Percentiles rank a stretch among this genome's conserved stretches.
These are phyloP conservation scores for Uropetala carovei DNA, from an alignment of 2,888 invertebrate species.

Conservation along the genomic window DNA sequence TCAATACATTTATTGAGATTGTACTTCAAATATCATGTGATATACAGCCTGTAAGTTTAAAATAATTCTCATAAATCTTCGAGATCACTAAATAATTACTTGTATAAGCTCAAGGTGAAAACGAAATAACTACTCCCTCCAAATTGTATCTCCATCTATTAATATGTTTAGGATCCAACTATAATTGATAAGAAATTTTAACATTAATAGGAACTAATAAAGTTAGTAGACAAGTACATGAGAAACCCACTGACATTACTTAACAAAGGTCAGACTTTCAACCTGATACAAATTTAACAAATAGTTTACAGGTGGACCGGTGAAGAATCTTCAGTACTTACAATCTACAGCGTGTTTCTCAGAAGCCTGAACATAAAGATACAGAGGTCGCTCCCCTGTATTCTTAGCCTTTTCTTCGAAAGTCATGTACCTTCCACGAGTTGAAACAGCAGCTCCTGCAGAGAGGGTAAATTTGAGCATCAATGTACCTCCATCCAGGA, in stretches of 20 bases:
- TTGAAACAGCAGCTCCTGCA: conserved; percentile 79
- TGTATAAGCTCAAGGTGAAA: too few species aligned
- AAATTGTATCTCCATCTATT: background rate
- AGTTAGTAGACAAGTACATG: background rate
- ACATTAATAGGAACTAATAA: background rate
- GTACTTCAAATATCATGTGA: too few species aligned
- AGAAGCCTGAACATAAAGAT: conserved; percentile 78
- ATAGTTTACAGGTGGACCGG: conserved; percentile 6
- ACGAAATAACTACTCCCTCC: background rate
- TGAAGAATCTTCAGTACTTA: conserved; percentile 69
- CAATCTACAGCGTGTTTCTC: conserved; percentile 76
- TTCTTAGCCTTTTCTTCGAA: conserved; percentile 76
- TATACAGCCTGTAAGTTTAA: too few species aligned
- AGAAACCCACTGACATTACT: conserved; percentile 4
- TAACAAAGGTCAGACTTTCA: background rate
- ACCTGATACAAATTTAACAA: background rate
- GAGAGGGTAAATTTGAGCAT: conserved; percentile 70
- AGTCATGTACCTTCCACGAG: conserved; percentile 78
- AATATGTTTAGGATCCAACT: conserved; percentile 14
- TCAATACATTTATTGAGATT: too few species aligned
- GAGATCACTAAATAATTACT: too few species aligned
- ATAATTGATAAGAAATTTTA: background rate
- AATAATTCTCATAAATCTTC: too few species aligned
- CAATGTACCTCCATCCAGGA: conserved; percentile 70
- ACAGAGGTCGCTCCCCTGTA: conserved; percentile 77